phyloP scores from a whole-genome alignment of 2,888 invertebrate species.

The Macaria liturata region DNA sequence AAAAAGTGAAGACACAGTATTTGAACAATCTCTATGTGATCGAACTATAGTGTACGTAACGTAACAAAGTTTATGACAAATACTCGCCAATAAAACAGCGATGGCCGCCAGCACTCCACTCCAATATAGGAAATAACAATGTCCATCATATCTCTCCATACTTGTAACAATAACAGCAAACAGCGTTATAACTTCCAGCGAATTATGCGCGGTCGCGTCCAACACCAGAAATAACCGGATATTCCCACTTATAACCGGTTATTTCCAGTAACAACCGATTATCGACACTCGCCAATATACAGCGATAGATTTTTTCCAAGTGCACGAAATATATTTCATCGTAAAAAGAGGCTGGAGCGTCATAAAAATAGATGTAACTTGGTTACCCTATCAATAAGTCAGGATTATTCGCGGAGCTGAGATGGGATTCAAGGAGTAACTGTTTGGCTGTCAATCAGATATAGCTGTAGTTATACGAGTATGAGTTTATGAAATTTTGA shows the following conservation, averaged over 20 bases:
- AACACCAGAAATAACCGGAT: conserved; percentile 51
- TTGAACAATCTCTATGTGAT: too few species aligned
- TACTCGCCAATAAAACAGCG: conserved; percentile 9
- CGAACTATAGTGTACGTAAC: too few species aligned
- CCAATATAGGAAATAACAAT: conserved; percentile 47
- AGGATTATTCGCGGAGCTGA: conserved; percentile 56
- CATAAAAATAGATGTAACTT: conserved; percentile 77
- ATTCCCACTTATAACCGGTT: conserved; percentile 18
- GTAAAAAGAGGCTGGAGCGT: conserved; percentile 73
- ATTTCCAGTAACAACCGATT: conserved; percentile 50
- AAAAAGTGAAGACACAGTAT: too few species aligned
- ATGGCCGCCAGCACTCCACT: conserved; percentile 24
- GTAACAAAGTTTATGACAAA: conserved; percentile 13
- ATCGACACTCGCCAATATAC: conserved; percentile 63
- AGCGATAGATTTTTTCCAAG: conserved; percentile 68
- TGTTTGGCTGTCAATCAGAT: conserved; percentile 35
- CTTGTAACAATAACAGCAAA: conserved; percentile 40
- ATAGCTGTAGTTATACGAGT: neutral
- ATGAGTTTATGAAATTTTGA: too few species aligned
- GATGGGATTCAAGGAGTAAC: conserved; percentile 35
- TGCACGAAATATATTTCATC: conserved; percentile 70
- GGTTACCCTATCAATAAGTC: conserved; percentile 75
- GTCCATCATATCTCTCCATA: conserved; percentile 34
- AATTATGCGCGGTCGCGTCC: conserved; percentile 44
- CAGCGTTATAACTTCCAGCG: conserved; percentile 23